Evolutionary conservation across 2,113 vertebrate genomes (phyloP), one percentile per base, ranked within the genome.

Genomic region (Pyxicephalus adspersus): DNA sequence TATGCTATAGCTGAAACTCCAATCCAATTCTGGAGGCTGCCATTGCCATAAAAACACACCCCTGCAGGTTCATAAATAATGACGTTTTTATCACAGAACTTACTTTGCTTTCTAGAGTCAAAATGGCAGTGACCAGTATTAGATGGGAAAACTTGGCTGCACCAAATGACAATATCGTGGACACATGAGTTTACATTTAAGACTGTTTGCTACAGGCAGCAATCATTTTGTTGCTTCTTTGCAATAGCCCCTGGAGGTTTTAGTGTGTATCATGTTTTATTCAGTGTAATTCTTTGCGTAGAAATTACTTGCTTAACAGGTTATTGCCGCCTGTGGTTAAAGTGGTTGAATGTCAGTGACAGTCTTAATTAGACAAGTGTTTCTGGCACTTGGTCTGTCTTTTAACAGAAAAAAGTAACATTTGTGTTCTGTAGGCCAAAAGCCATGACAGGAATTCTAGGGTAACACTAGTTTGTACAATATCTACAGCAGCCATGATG

Each of bases 401-500:
- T 81, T 0, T 25, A 4, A 50, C 25, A 29, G 38, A 26, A 73
- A 45, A 38, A 74, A 72, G 64, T 28, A 63, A 23, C n/a, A 73
- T 38, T 38, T 72, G 60, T 65, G 38, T 28, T 31, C 77, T 50
- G 28, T n/a, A 73, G 20, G 8, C 52, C 84, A 83, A 71, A 81
- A 87, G 50, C 87, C 88, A 23, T 82, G n/a, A 72, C 68, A 80
- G 82, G 65, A 2, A 11, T 68, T 54, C 3, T 67, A 66, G 85
- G 17, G 29, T 64, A 81, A 54, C 71, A 8, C 0, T 80, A 15
- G 68, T 83, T 28, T 86, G 86, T 83, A 51, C 52, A 84, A 81
- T 87, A 86, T 83, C 85, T 87, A 86, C 84, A 86, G 84, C 83
- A 83, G 76, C 78, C 70, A 20, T 76, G 72, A 84, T 88, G 66